Base-by-base conservation (phyloP, 2,113 vertebrate genomes). In the Tragulus kanchil region DNA sequence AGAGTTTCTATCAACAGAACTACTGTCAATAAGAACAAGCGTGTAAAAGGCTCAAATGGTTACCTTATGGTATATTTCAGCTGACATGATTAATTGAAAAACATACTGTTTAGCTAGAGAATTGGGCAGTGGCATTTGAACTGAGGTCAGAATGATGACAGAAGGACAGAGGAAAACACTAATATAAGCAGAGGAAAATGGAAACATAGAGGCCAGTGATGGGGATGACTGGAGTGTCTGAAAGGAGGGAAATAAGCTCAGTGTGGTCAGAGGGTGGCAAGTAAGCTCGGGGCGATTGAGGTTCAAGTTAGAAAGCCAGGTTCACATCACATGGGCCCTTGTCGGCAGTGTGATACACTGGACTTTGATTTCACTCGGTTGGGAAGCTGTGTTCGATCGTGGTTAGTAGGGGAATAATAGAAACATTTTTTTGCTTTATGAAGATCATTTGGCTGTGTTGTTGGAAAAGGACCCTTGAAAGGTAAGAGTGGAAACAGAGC, bases 1-100 rank as follows among this genome's bases (percentile, higher is more conserved):
- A 71, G 58, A 67, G 31, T 78, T 89, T 62, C 56, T 75, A 59
- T 50, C n/a, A 48, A 3, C 6, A 62, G 73, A 86, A 62, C 12
- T 26, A 10, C 50, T n/a, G 31, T 78, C 86, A 25, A 25, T 92
- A 15, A 62, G 56, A 65, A 88, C 8, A 28, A 6, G n/a, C n/a
- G 19, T 42, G 9, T 90, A 88, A 54, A 16, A 54, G 26, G 28
- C 64, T 52, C 54, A 13, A 13, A n/a, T 28, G 50, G n/a, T 48
- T 83, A 26, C 14, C 28, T 90, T 50, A 48, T 15, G 25, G 21
- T 75, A 5, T 48, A 2, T 90, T 86, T 84, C 62, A 71, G 69
- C 19, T 78, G 59, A 88, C 85, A 23, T 75, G 78, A 67, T 95
- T 87, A 81, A 90, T 65, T 56, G 85, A 85, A 97, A 84, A 42